Evolutionary conservation across 2,888 invertebrate species (phyloP).

Genomic region (Megalurothrips usitatus): DNA sequence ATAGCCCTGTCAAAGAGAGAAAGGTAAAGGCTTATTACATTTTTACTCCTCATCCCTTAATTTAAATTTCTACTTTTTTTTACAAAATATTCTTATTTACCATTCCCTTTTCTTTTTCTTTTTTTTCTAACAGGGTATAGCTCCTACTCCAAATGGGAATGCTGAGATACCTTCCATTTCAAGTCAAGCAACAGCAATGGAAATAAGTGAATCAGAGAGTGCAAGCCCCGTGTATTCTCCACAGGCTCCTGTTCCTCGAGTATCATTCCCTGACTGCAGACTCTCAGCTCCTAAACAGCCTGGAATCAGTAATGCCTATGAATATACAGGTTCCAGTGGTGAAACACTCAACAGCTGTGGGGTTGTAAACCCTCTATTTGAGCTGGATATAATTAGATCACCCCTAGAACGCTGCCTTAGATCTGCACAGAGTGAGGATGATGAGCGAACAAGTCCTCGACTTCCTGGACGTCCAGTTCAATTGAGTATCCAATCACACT

Average conservation of each 20-base stretch:
- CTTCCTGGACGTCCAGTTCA: neutral
- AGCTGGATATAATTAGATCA: neutral
- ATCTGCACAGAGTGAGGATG: neutral
- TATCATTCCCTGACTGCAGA: neutral
- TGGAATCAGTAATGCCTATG: neutral
- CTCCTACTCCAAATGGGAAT: neutral
- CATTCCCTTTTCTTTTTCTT: neutral
- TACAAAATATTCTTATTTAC: neutral
- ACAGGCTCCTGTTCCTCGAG: neutral
- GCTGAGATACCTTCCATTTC: neutral
- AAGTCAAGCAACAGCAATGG: neutral
- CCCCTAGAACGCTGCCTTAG: neutral
- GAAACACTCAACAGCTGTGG: neutral
- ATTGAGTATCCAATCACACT: neutral
- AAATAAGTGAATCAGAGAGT: slow-evolving; percentile 3
- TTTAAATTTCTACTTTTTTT: slow-evolving; percentile 28
- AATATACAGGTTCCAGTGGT: neutral
- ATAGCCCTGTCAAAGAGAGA: slow-evolving; percentile 37
- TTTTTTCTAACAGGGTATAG: neutral
- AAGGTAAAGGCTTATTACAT: slow-evolving; percentile 36
- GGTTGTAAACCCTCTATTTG: slow-evolving; percentile 1
- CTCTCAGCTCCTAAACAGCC: neutral
- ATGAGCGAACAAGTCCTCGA: neutral
- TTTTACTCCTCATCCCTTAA: neutral
- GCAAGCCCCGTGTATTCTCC: neutral